These are phyloP conservation scores for Lasioglossum calceatum DNA, from an alignment of 2,888 invertebrate species.

Conservation along the genomic window DNA sequence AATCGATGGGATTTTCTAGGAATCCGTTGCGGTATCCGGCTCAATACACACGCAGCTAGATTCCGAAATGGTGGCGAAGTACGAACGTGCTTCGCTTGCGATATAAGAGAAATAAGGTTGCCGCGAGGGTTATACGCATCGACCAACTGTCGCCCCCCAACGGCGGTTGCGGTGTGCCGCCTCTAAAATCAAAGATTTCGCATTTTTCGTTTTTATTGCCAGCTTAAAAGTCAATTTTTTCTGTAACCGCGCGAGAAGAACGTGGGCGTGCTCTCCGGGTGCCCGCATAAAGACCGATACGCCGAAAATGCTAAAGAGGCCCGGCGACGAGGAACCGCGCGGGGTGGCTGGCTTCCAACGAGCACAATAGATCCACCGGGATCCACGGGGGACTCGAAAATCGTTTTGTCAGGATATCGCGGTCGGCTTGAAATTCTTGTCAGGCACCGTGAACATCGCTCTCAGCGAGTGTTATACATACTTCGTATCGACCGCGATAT, in stretches of 20 bases:
- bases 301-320: conserved; percentile 71
- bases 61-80: conserved; percentile 72
- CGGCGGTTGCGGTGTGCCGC: conserved; percentile 41
- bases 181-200: conserved; percentile 80
- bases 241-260: conserved; percentile 33
- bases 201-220: conserved; percentile 83
- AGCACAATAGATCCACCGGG: conserved; percentile 62
- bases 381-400: conserved; percentile 77
- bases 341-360: conserved; percentile 53
- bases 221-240: conserved; percentile 83
- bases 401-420: conserved; percentile 75
- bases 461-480: conserved; percentile 71
- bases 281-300: conserved; percentile 70
- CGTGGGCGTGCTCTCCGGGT: conserved; percentile 36
- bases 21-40: conserved; percentile 71
- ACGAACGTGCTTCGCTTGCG: conserved; percentile 82
- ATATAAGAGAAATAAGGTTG: conserved; percentile 80
- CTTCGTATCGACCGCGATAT: conserved; percentile 67
- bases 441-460: conserved; percentile 78
- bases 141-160: conserved; percentile 81
- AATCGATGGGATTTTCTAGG: conserved; percentile 74
- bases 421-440: conserved; percentile 77
- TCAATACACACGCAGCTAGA: conserved; percentile 66
- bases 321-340: conserved; percentile 54
- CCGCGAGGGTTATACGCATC: conserved; percentile 78